phyloP scores from a whole-genome alignment of 2,888 invertebrate genomes.

The Halictus ligatus region DNA sequence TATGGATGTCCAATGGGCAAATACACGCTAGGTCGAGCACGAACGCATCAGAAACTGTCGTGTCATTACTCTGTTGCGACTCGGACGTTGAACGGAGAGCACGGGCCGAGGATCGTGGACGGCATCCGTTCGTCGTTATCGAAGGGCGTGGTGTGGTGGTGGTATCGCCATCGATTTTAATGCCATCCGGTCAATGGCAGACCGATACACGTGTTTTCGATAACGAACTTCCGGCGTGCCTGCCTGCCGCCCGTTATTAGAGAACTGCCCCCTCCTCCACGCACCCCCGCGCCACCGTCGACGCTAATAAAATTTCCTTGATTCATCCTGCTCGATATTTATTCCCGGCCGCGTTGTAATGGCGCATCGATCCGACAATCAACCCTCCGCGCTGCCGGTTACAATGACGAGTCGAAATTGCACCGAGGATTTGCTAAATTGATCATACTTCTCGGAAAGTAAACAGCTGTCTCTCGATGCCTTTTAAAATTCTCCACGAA shows the following conservation, averaged over 20 bases:
- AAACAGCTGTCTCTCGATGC: too few species aligned
- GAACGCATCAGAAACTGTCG: slow-evolving; percentile 76
- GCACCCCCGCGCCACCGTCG: neutral
- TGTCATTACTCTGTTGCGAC: slow-evolving; percentile 77
- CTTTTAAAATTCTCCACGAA: too few species aligned
- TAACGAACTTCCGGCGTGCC: slow-evolving; percentile 8
- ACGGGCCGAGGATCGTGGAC: slow-evolving; percentile 43
- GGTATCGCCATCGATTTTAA: slow-evolving; percentile 54
- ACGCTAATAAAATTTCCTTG: slow-evolving; percentile 3
- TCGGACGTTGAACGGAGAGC: slow-evolving; percentile 32
- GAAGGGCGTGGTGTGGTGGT: slow-evolving; percentile 54
- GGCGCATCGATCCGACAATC: neutral
- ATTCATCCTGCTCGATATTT: neutral
- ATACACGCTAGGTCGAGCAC: slow-evolving; percentile 80
- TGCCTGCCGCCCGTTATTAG: neutral
- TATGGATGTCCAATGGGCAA: slow-evolving; percentile 80
- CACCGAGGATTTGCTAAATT: neutral
- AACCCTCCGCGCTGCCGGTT: neutral
- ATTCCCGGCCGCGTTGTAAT: slow-evolving; percentile 1
- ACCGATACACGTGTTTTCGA: slow-evolving; percentile 13
- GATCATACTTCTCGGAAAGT: neutral
- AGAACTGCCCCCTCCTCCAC: neutral
- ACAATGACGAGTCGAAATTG: neutral
- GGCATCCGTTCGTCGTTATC: slow-evolving; percentile 53
- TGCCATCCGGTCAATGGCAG: slow-evolving; percentile 54